Percentiles rank a stretch among this genome's conserved stretches.
Conservation (phyloP, 2,888 invertebrate species). For the Exocentrus adspersus region DNA sequence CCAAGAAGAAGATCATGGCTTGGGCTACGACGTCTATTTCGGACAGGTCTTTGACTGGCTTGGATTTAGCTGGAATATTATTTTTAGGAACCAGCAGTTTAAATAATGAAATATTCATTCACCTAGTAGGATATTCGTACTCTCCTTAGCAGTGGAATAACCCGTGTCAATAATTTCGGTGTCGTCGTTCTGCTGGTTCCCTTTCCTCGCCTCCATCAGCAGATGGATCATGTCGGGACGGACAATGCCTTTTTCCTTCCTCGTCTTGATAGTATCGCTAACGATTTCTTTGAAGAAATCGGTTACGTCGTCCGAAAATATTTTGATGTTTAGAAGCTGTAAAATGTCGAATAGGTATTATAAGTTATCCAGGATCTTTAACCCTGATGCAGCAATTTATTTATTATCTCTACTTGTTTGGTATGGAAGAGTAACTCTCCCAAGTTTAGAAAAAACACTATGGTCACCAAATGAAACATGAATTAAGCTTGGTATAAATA, state of each 20-base stretch:
- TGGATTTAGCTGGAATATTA: too few species aligned
- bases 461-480: too few species aligned
- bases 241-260: conserved; percentile 47
- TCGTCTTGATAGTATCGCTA: conserved; percentile 60
- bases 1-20: conserved; percentile 65
- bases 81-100: too few species aligned
- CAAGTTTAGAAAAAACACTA: too few species aligned
- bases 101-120: background rate
- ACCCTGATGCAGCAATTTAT: too few species aligned
- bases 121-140: background rate
- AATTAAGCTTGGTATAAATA: too few species aligned
- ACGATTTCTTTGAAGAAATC: conserved; percentile 42
- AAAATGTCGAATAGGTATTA: conserved; percentile 1
- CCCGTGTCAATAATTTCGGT: conserved; percentile 37
- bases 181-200: conserved; percentile 45
- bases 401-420: too few species aligned
- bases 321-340: conserved; percentile 40
- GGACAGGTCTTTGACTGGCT: too few species aligned
- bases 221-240: conserved; percentile 66
- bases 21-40: conserved; percentile 70
- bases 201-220: conserved; percentile 67
- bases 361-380: too few species aligned
- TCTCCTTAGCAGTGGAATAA: conserved; percentile 53
- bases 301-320: conserved; percentile 32
- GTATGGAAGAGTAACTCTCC: too few species aligned